Conservation (phyloP, 2,797 vertebrate genomes). For the Xenops minutus region DNA sequence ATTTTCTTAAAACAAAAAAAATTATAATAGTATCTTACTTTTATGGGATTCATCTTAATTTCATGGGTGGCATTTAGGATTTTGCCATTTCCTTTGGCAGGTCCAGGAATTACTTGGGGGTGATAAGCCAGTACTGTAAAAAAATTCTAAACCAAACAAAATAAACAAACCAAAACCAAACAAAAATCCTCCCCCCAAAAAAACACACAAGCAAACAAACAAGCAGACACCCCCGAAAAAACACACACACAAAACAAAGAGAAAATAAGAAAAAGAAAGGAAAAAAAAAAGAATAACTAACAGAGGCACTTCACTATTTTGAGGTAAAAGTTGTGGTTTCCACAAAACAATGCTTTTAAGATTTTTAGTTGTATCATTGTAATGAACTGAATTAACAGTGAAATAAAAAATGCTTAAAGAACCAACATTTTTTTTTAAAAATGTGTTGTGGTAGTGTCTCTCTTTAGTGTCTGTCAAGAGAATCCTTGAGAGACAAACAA, state of each 20-base stretch:
- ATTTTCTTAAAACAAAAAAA: neutral
- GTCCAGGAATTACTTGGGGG: neutral
- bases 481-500: neutral
- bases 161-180: too few species aligned
- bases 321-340: neutral
- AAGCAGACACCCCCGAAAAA: too few species aligned
- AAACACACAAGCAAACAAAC: too few species aligned
- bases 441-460: neutral
- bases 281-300: neutral
- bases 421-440: neutral
- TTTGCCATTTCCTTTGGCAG: neutral
- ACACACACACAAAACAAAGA: neutral
- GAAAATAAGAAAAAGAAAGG: neutral
- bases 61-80: neutral
- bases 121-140: neutral
- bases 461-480: constrained; percentile 1
- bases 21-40: neutral
- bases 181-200: too few species aligned
- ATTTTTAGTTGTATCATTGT: neutral
- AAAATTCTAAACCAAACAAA: neutral
- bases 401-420: neutral
- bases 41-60: neutral
- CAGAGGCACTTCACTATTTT: neutral
- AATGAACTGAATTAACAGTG: constrained; percentile 9
- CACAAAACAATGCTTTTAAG: neutral